A percentile compares a stretch with the other conserved stretches of the same genome.
These are phyloP conservation scores for Koerneria pararmatus DNA, from an alignment of 2,888 invertebrate species.

Conservation along the genomic window DNA sequence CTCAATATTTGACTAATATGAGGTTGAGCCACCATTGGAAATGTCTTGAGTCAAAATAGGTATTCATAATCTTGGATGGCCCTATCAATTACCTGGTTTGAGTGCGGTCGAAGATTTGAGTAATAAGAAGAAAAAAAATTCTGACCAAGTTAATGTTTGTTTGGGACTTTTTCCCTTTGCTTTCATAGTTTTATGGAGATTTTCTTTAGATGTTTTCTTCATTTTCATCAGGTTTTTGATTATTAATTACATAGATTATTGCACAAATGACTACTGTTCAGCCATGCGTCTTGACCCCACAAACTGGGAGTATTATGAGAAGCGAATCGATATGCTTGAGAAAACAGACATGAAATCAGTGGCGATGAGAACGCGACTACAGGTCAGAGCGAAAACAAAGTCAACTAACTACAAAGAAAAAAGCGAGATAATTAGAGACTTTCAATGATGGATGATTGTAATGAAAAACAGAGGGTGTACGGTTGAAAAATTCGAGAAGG, in stretches of 20 bases:
- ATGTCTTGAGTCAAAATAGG: too few species aligned
- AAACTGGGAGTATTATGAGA: constrained; percentile 52
- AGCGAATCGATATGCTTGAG: constrained; percentile 49
- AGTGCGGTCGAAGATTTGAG: too few species aligned
- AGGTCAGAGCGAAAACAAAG: constrained; percentile 14
- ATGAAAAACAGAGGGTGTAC: too few species aligned
- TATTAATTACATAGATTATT: constrained; percentile 7
- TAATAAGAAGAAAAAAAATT: too few species aligned
- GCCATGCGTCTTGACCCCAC: constrained; percentile 43
- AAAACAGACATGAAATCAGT: constrained; percentile 31
- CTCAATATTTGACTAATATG: too few species aligned
- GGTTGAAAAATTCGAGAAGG: too few species aligned
- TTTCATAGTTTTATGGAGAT: constrained; percentile 1
- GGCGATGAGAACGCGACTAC: constrained; percentile 51
- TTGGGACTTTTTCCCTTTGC: background rate
- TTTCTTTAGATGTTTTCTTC: background rate
- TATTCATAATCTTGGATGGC: too few species aligned
- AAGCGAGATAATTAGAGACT: background rate
- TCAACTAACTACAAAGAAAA: constrained; percentile 29
- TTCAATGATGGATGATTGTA: too few species aligned
- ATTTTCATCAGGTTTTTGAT: constrained; percentile 23
- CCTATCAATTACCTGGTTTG: too few species aligned
- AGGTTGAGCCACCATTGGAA: too few species aligned
- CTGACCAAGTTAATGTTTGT: too few species aligned
- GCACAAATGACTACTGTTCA: constrained; percentile 19